Percentiles rank a stretch among this genome's conserved stretches.
phyloP scores from a whole-genome alignment of 2,888 invertebrate genomes.

The Zele albiditarsus region DNA sequence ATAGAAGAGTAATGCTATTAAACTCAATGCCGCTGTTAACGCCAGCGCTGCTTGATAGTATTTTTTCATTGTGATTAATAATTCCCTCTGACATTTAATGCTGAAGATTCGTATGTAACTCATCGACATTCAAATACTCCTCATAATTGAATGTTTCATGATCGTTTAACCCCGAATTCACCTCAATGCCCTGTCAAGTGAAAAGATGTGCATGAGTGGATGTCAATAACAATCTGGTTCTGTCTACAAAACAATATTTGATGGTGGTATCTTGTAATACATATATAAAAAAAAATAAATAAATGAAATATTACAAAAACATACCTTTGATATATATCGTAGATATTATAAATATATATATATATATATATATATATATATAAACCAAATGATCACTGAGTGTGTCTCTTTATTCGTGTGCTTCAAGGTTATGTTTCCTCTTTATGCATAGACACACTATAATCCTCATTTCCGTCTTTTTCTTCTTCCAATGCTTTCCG shows the following conservation, averaged over 20 bases:
- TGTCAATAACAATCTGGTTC: neutral
- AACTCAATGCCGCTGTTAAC: slow-evolving; percentile 81
- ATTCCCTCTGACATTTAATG: neutral
- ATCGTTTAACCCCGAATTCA: neutral
- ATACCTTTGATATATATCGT: too few species aligned
- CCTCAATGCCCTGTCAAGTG: neutral
- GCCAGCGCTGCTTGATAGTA: slow-evolving; percentile 86
- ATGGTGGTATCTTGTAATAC: neutral
- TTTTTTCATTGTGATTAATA: slow-evolving; percentile 81
- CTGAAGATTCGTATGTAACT: neutral
- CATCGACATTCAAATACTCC: too few species aligned
- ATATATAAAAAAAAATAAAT: neutral
- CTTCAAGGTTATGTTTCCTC: too few species aligned
- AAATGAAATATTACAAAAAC: neutral
- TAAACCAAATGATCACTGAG: too few species aligned
- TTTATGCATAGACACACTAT: too few species aligned
- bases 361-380: too few species aligned
- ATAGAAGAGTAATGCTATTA: slow-evolving; percentile 85
- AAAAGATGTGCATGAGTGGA: neutral
- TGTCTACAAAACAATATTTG: neutral
- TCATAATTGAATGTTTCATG: too few species aligned
- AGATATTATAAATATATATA: too few species aligned
- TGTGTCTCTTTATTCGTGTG: too few species aligned
- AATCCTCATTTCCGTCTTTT: too few species aligned
- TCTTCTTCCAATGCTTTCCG: too few species aligned